A percentile compares a stretch with the other conserved stretches of the same genome.
phyloP scores from a whole-genome alignment of 2,113 vertebrate species.

The Polypterus bichir region DNA sequence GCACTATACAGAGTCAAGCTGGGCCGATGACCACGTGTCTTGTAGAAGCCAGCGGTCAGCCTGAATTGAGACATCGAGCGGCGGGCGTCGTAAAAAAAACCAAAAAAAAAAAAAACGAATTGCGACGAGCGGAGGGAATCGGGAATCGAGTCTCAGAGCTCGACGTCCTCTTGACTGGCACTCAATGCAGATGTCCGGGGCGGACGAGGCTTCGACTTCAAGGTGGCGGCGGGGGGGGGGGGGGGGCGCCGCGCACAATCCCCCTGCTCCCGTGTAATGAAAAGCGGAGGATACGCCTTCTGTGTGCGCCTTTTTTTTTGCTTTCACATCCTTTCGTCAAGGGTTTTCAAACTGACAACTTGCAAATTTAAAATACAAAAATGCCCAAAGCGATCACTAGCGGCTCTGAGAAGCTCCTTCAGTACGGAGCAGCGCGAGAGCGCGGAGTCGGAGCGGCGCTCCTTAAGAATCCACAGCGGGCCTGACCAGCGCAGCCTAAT shows the following conservation, averaged over 20 bases:
- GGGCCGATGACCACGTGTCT: too few relatives aligned
- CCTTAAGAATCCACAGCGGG: slow-evolving; percentile 89
- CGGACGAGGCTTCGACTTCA: slow-evolving; percentile 54
- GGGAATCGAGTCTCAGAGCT: too few relatives aligned
- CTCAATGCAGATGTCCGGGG: not conserved
- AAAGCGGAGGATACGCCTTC: slow-evolving; percentile 64
- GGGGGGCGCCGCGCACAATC: slow-evolving; percentile 60
- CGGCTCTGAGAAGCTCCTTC: slow-evolving; percentile 58
- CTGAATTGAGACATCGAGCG: too few relatives aligned
- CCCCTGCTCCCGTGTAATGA: slow-evolving; percentile 62
- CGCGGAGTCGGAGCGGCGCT: slow-evolving; percentile 57
- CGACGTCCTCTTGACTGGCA: not conserved
- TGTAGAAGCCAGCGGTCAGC: too few relatives aligned
- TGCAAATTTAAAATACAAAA: slow-evolving; percentile 77
- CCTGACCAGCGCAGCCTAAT: slow-evolving; percentile 97
- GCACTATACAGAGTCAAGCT: too few relatives aligned
- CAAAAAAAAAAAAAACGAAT: too few relatives aligned
- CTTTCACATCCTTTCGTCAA: slow-evolving; percentile 60
- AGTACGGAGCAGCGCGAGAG: slow-evolving; percentile 16
- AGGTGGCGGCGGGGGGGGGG: slow-evolving; percentile 40
- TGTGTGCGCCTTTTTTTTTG: slow-evolving; percentile 46
- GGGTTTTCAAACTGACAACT: slow-evolving; percentile 73
- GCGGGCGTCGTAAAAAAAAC: too few relatives aligned
- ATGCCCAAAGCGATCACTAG: slow-evolving; percentile 69
- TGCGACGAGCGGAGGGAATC: too few relatives aligned